Percentiles rank a stretch among this genome's conserved stretches.
Evolutionary conservation across 2,888 invertebrate species (phyloP).

Genomic region (Tolmerus cingulatus): DNA sequence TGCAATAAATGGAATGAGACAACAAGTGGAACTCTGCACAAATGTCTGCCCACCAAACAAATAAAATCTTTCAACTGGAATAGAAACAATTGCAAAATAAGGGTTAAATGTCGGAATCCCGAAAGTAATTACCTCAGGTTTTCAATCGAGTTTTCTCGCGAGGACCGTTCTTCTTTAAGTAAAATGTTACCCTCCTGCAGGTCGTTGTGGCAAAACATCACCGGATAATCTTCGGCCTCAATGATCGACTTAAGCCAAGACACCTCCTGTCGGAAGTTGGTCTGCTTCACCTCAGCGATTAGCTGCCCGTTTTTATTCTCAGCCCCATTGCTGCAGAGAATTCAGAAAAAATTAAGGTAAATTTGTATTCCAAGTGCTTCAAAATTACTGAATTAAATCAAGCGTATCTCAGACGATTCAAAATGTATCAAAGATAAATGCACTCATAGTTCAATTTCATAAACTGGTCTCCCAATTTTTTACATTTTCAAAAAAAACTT

Average conservation of each 20-base stretch:
- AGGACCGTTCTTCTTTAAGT: slow-evolving; percentile 59
- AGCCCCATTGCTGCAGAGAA: not conserved
- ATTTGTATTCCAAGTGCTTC: not conserved
- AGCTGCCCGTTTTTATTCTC: not conserved
- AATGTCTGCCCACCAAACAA: slow-evolving; percentile 41
- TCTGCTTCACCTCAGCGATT: slow-evolving; percentile 58
- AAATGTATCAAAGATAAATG: not conserved
- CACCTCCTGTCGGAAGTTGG: slow-evolving; percentile 73
- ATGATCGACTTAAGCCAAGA: slow-evolving; percentile 74
- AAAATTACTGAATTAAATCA: not conserved
- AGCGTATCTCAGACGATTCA: not conserved
- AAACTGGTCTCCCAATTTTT: not conserved
- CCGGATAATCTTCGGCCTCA: slow-evolving; percentile 73
- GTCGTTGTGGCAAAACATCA: slow-evolving; percentile 95
- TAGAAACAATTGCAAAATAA: slow-evolving; percentile 49
- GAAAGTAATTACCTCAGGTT: slow-evolving; percentile 49
- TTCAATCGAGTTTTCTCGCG: slow-evolving; percentile 41
- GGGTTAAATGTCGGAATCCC: slow-evolving; percentile 4
- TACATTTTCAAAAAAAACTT: slow-evolving; percentile 17
- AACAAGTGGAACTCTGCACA: slow-evolving; percentile 38
- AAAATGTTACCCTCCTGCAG: slow-evolving; percentile 84
- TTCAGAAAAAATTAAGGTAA: not conserved
- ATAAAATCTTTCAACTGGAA: slow-evolving; percentile 48
- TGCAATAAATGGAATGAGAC: slow-evolving; percentile 42
- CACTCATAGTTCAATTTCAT: too few species aligned